Evolutionary conservation across 2,888 invertebrate species (phyloP).

Genomic region (Heliothis peltigera): DNA sequence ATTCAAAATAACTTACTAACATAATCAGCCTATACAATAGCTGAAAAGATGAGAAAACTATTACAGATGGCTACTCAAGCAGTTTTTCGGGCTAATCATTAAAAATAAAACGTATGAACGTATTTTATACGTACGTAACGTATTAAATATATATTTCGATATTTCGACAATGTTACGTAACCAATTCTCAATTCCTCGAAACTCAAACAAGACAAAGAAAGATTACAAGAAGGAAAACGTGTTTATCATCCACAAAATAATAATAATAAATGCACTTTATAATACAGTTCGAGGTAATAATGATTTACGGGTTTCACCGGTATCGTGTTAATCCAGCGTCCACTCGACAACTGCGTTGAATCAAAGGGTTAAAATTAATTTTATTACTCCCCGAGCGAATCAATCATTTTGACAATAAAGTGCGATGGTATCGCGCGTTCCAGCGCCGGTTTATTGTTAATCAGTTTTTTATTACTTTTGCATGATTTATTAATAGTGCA

Average conservation of each 20-base stretch:
- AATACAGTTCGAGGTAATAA: slow-evolving; percentile 9
- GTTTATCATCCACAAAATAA: background rate
- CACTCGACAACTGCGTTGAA: slow-evolving; percentile 41
- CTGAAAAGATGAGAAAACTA: too few species aligned
- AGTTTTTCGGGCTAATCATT: too few species aligned
- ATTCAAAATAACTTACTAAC: too few species aligned
- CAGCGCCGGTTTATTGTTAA: slow-evolving; percentile 58
- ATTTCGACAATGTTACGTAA: background rate
- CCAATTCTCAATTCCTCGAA: background rate
- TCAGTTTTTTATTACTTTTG: slow-evolving; percentile 56
- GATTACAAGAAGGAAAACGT: background rate
- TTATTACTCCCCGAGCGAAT: slow-evolving; percentile 59
- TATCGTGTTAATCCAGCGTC: slow-evolving; percentile 28
- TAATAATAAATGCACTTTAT: background rate
- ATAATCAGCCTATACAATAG: too few species aligned
- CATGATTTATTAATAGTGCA: slow-evolving; percentile 46
- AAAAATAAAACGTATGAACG: too few species aligned
- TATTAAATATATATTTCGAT: too few species aligned
- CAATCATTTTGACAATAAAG: slow-evolving; percentile 69
- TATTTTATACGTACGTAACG: too few species aligned
- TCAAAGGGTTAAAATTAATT: slow-evolving; percentile 58
- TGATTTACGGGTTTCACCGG: slow-evolving; percentile 17
- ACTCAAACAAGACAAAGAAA: background rate
- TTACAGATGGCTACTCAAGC: too few species aligned
- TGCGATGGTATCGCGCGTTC: slow-evolving; percentile 54